Evolutionary conservation across 2,113 vertebrate genomes (phyloP), one percentile per base, ranked within the genome.

Genomic region (Oreotragus oreotragus): DNA sequence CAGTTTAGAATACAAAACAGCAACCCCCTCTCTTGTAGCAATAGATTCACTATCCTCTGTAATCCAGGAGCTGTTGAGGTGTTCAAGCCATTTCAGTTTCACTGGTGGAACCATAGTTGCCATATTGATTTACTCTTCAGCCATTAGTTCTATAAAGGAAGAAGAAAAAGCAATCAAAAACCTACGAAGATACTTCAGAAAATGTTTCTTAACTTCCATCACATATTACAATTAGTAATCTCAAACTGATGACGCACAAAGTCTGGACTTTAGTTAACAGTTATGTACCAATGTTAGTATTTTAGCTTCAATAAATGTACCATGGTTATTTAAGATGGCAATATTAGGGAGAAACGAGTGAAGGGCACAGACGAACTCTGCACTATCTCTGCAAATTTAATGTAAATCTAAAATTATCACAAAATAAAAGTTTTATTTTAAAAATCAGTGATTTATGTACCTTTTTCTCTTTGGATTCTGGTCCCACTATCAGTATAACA

Each of bases 31-130:
- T 98, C 99, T 99, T 0, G 99, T 99, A 90, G 99, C 99, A 80
- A 99, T 99, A 66, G 99, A 99, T 98, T 99, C 99, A 92, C 99
- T 99, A 99, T 99, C 99, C 97, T 99, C 99, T 11, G 99, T 99
- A 98, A 99, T 99, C 99, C 99, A 99, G 45, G 99, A 99, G 98
- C 99, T 99, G 99, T 99, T 99, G 0, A 99, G 99, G 98, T 99
- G 99, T 98, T 99, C 99, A 77, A 99, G 99, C 99, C 99, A 99
- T 98, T 99, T 99, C 93, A 99, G 99, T 96, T 99, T 99, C 98
- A 99, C 99, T 57, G 99, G 99, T 90, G 99, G 99, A 96, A 99
- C 99, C 99, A 99, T 99, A 95, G 99, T 98, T 97, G 99, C 99
- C 99, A 99, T 99, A 98, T 96, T 99, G 98, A 96, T 98, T 99